These are phyloP conservation scores for Myxocyprinus asiaticus DNA, from an alignment of 2,113 vertebrate genomes.

Conservation along the genomic window DNA sequence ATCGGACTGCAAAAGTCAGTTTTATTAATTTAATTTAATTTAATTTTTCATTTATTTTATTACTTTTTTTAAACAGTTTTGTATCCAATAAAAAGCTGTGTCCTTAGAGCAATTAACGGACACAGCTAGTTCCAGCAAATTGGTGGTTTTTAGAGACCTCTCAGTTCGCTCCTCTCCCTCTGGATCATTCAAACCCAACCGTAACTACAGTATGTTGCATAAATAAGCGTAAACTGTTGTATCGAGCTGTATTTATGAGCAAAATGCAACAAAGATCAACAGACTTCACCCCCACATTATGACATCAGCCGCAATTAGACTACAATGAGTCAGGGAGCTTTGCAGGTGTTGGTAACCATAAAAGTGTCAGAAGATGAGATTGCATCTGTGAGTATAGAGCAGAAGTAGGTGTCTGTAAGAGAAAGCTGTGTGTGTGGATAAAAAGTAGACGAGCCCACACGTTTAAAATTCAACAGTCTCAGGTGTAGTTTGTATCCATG, in stretches of 20 bases:
- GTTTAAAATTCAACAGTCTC: background rate
- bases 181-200: too few species aligned
- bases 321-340: background rate
- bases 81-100: too few species aligned
- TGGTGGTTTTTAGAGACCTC: too few species aligned
- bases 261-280: background rate
- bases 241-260: background rate
- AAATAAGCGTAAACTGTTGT: too few species aligned
- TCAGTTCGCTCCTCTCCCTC: too few species aligned
- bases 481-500: background rate
- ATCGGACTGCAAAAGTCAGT: too few species aligned
- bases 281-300: background rate
- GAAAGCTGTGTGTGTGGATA: background rate
- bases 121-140: too few species aligned
- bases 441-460: slow-evolving; percentile 17
- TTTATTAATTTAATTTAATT: too few species aligned
- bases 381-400: background rate
- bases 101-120: too few species aligned
- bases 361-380: slow-evolving; percentile 38
- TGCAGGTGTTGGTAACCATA: slow-evolving; percentile 29
- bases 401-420: slow-evolving; percentile 19
- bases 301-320: background rate
- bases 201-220: too few species aligned
- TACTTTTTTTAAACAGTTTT: too few species aligned
- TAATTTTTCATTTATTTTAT: too few species aligned